Conservation (phyloP, 2,113 vertebrate genomes). For the Steatornis caripensis region DNA sequence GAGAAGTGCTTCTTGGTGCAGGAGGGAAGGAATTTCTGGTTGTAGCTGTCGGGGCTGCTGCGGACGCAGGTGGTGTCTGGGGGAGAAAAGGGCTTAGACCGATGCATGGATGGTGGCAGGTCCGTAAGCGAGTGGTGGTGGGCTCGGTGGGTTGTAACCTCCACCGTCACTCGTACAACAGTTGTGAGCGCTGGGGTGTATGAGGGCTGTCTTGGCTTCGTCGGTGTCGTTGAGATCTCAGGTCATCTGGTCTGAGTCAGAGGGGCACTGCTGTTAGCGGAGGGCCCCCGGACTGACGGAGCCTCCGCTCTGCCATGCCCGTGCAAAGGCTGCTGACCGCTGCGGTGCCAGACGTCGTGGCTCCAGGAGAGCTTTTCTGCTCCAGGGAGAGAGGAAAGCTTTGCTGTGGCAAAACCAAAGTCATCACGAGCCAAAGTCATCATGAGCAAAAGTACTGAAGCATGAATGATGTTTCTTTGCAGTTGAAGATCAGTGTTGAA, state of each 20-base stretch:
- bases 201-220: neutral
- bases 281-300: neutral
- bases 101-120: neutral
- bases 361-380: neutral
- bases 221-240: neutral
- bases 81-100: neutral
- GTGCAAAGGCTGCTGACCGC: neutral
- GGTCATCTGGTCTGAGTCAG: neutral
- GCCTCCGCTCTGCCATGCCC: neutral
- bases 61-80: rapidly evolving
- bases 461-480: neutral
- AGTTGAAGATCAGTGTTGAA: neutral
- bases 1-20: neutral
- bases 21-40: neutral
- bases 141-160: neutral
- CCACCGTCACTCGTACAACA: rapidly evolving
- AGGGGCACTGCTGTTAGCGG: too few species aligned
- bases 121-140: neutral
- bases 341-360: neutral
- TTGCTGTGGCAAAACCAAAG: neutral
- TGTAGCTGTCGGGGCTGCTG: rapidly evolving
- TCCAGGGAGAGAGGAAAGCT: neutral
- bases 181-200: too few species aligned
- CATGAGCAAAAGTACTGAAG: neutral
- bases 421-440: too few species aligned